Percentiles rank a stretch among this genome's conserved stretches.
Evolutionary conservation across 92 coral and sea anemone species (phyloP).

Genomic region (Anthopleura xanthogrammica): DNA sequence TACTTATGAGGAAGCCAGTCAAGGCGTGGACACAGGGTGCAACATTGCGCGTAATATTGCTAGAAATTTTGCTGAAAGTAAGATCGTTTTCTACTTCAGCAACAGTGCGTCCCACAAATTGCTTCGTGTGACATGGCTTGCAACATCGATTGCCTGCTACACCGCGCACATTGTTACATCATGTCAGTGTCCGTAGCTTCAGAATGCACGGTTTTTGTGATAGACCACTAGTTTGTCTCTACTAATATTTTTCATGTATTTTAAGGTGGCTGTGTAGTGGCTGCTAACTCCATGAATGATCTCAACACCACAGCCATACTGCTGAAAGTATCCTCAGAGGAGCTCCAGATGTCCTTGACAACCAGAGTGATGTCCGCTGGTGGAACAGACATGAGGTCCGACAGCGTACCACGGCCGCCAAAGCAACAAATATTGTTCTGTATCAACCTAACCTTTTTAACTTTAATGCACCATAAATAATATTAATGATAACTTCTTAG

Average conservation of each 20-base stretch:
- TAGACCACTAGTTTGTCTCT: no score
- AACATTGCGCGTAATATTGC: no score
- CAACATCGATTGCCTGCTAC: no score
- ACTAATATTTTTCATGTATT: neutral
- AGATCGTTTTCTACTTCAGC: no score
- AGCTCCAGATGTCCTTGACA: conserved; percentile 86
- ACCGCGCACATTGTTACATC: no score
- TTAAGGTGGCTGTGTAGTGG: conserved; percentile 82
- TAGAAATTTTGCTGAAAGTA: no score
- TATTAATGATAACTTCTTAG: neutral
- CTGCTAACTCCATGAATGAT: conserved; percentile 61
- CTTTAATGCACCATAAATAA: neutral
- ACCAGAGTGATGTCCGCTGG: conserved; percentile 95
- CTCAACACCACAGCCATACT: conserved; percentile 81
- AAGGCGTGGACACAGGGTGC: no score
- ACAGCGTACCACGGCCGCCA: conserved; percentile 22
- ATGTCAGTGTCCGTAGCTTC: no score
- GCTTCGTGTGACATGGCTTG: no score
- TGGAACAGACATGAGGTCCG: conserved; percentile 91
- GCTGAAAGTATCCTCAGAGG: conserved; percentile 80
- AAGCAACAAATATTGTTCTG: conserved; percentile 69
- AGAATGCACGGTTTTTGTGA: no score
- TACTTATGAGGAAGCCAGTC: no score
- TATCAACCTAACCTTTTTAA: conserved; percentile 36
- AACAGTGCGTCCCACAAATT: no score